Conservation (phyloP, 2,797 vertebrate genomes). For the Agapornis canus region DNA sequence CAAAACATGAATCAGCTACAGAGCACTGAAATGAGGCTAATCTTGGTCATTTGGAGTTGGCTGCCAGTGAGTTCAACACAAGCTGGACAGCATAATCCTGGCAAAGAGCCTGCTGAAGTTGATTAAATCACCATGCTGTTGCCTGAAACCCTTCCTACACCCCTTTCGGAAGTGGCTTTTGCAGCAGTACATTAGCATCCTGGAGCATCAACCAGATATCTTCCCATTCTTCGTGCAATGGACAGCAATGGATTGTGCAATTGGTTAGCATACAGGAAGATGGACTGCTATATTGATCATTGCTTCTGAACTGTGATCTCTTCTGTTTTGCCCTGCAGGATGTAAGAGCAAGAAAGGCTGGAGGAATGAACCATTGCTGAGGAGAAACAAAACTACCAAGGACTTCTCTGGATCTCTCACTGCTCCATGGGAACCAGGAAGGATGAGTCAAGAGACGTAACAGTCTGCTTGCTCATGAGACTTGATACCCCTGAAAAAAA, state of each 20-base stretch:
- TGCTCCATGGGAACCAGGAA: background rate
- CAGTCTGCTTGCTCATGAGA: background rate
- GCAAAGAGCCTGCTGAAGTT: background rate
- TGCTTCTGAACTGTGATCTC: background rate
- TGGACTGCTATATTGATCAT: rapidly evolving
- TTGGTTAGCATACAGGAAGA: background rate
- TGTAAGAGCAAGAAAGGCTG: background rate
- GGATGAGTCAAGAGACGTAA: background rate
- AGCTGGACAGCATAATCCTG: conserved; percentile 17
- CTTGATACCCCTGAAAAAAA: background rate
- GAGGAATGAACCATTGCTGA: background rate
- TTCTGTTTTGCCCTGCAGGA: background rate
- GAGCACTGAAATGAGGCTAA: background rate
- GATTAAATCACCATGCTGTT: background rate
- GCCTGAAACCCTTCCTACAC: background rate
- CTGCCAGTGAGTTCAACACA: conserved; percentile 3
- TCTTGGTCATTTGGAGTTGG: conserved; percentile 34
- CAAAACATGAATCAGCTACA: conserved; percentile 47
- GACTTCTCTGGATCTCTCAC: background rate
- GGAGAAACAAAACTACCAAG: background rate
- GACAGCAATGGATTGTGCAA: background rate
- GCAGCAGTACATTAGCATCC: background rate
- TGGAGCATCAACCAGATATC: background rate
- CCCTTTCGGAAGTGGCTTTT: background rate
- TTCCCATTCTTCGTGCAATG: background rate